Base-by-base conservation (phyloP, 2,113 vertebrate species). In the Dasyurus viverrinus region DNA sequence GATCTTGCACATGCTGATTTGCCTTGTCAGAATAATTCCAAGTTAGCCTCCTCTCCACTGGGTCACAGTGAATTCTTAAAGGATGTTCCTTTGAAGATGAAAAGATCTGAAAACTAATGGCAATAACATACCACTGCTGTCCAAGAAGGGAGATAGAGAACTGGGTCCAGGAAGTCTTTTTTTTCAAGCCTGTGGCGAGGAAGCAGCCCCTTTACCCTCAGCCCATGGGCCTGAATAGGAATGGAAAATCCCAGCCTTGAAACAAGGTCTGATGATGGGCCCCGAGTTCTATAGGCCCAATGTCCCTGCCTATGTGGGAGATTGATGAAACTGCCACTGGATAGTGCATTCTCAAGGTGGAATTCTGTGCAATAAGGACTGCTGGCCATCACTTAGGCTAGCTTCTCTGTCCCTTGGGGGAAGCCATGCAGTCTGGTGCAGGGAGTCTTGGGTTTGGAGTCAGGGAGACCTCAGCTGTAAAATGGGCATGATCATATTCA, bases 161-260 rank as follows among this genome's bases (percentile, higher is more conserved):
- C 27, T 30, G 55, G 25, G 9, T 57, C 25, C 2, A 2, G 55
- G 55, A 57, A 57, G 26, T 27, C 27, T 27, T 57, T 57, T 57
- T 57, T 57, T 57, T 57, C 8, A 22, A 3, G 92, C n/a, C 60
- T 91, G 47, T 47, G 25, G 4, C 14, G 57, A 90, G 25, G 26
- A 42, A 19, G 57, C 48, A 48, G 48, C 48, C 48, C 48, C 48
- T 48, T 48, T 48, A 48, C 48, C 27, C 0, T n/a, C 1, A 11
- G 3, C 57, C 1, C 14, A 8, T 76, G 93, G 52, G 3, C 92
- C 10, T 6, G 22, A 94, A 53, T 0, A 36, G 2, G 91, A 53
- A 53, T 0, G 1, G 30, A 42, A 48, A 54, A 53, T 9, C 55
- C 26, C 26, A 54, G 19, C 0, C 0, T 24, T 19, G 0, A 0